Base-by-base conservation (phyloP, 1,140 invertebrate genomes). In the Zaprionus nigranus region DNA sequence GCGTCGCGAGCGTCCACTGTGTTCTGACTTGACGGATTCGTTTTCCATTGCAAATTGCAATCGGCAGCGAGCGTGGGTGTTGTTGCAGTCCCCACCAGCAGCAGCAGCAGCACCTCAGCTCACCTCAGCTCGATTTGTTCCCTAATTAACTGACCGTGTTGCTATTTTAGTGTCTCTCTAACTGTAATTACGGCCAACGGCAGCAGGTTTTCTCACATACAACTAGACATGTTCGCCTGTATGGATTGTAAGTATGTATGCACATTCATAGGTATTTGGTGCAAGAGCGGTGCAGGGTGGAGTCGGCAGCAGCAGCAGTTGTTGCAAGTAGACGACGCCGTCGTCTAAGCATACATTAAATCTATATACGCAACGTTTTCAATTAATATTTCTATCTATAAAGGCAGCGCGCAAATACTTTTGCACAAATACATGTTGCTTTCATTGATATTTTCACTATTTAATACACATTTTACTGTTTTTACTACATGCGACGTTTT, bases 21-120 rank as follows among this genome's bases (percentile, higher is more conserved):
- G 92, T 90, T 92, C 92, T 13, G 92, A 93, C 63, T 93, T 93
- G 15, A 92, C 85, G 57, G 92, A 92, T 81, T 93, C 92, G 86
- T 91, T 92, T 87, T 93, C 92, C 92, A 93, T 93, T 75, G 81
- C 82, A 82, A 57, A 26, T 30, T 49, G 75, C 73, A 74, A 74
- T 58, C 61, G 68, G 15, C 20, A 64, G 58, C 43, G 54, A 51
- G 75, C 73, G 81, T 79, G 66, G 64, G 81, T 67, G 71, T 65
- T 49, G 46, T 28, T 46, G 40, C 67, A 71, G 54, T 59, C 17
- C 11, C 43, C 24, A 43, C 43, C 38, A 40, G 22, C 30, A 13
- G 22, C 36, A 24, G 56, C 46, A 49, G 46, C 38, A 40, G n/a
- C 28, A 9, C 6, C 22, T 36, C 34, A 24, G 46, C 60, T 46